These are phyloP conservation scores for Tipula unca DNA, from an alignment of 2,888 invertebrate genomes.

Conservation along the genomic window DNA sequence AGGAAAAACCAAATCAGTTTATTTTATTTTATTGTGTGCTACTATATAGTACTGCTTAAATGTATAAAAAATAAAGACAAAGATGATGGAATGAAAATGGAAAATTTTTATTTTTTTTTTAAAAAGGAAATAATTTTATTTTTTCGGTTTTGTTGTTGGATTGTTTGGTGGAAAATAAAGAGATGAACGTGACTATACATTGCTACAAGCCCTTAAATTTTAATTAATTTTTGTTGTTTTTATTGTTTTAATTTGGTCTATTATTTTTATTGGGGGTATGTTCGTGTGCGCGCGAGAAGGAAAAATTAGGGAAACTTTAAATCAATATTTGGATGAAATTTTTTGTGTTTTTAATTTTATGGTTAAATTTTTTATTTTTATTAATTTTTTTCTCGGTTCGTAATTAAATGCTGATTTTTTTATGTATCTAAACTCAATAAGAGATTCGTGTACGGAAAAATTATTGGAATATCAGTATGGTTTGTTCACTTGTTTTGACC, in stretches of 20 bases:
- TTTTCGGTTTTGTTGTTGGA: background rate
- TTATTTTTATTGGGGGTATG: background rate
- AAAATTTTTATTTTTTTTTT: background rate
- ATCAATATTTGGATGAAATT: background rate
- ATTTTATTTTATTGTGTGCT: background rate
- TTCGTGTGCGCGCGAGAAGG: background rate
- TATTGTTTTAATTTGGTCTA: slow-evolving; percentile 8
- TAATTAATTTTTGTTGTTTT: slow-evolving; percentile 14
- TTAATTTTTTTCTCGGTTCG: background rate
- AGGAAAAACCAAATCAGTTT: slow-evolving; percentile 4
- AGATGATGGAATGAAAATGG: background rate
- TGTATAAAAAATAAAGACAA: background rate
- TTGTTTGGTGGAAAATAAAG: background rate
- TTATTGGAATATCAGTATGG: too few relatives aligned
- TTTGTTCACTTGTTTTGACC: too few relatives aligned
- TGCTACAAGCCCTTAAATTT: slow-evolving; percentile 8
- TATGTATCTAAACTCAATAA: background rate
- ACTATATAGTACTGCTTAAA: background rate
- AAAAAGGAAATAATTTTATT: background rate
- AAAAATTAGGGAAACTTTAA: background rate
- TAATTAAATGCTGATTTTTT: background rate
- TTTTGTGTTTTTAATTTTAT: background rate
- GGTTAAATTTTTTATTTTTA: background rate
- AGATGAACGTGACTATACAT: slow-evolving; percentile 8
- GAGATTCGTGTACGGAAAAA: background rate